These are phyloP conservation scores for Nomia melanderi DNA, from an alignment of 1,140 invertebrate species.

Conservation along the genomic window DNA sequence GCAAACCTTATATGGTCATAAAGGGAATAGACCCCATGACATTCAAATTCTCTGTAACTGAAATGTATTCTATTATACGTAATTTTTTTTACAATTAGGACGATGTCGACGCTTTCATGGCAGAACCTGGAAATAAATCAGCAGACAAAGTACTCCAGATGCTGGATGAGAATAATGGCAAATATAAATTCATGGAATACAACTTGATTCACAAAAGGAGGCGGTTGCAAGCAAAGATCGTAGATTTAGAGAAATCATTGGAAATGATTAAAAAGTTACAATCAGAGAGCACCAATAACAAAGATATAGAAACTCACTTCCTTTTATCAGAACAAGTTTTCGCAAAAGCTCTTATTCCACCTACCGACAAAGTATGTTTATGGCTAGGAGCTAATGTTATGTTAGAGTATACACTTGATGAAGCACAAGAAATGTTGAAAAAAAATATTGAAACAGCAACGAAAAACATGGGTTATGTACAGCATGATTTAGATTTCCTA, in stretches of 20 bases:
- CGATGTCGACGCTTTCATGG: constrained; percentile 97
- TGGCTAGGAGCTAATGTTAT: constrained; percentile 99
- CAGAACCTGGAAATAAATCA: constrained; percentile 88
- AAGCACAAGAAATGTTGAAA: constrained; percentile 92
- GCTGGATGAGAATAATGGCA: constrained; percentile 95
- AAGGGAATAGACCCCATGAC: constrained; percentile 2
- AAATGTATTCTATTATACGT: not conserved
- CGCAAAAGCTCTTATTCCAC: constrained; percentile 92
- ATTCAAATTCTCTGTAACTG: not conserved
- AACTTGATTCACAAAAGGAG: constrained; percentile 92
- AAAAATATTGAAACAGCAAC: constrained; percentile 95
- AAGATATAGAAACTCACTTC: constrained; percentile 93
- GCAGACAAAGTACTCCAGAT: constrained; percentile 91
- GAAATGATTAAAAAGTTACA: constrained; percentile 96
- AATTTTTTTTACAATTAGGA: constrained; percentile 85
- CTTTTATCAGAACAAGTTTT: constrained; percentile 97
- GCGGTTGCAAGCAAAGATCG: constrained; percentile 94
- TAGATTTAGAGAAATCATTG: constrained; percentile 94
- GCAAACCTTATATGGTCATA: constrained; percentile 49
- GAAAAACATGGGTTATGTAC: constrained; percentile 91
- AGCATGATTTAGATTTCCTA: constrained; percentile 94
- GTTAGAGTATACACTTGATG: constrained; percentile 97
- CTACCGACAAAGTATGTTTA: constrained; percentile 96
- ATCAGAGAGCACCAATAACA: constrained; percentile 86
- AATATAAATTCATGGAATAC: constrained; percentile 98